Evolutionary conservation across 2,888 invertebrate species (phyloP), one percentile per base, ranked within the genome.

Genomic region (Tiphia femorata): DNA sequence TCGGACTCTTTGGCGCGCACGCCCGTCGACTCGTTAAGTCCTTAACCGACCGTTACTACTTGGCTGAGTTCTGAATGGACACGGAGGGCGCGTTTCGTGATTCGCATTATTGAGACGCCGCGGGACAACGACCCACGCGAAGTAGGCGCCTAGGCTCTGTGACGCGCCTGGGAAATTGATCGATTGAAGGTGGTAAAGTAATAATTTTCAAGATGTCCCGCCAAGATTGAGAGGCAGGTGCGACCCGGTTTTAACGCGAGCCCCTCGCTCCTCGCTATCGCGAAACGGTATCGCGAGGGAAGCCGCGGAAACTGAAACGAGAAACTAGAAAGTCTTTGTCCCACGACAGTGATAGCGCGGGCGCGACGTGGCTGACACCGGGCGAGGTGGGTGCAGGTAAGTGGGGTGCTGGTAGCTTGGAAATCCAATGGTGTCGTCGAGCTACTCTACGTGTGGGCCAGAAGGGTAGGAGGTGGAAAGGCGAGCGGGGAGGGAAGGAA

Each of bases 271-370:
- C 17, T 10, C 37, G 56, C 58, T 69, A 69, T 72, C 70, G 46
- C 29, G 19, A 10, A 16, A 23, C 55, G 67, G 57, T 70, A 70
- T 70, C 69, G 48, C 64, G 58, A 60, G 63, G 54, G 19, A 23
- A 44, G 19, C 60, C 61, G 62, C 64, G 67, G 67, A 66, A 64
- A 72, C 68, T 69, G 67, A 71, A 73, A 73, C 64, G 70, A 60
- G 67, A 66, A 68, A 70, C 63, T 70, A 62, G 70, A 72, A 73
- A 72, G 74, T 76, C 74, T 74, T 76, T 73, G 72, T 76, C 72
- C 67, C 63, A 54, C 64, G 64, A 70, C 64, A 63, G 62, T 68
- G 72, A 69, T 70, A 70, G 58, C 62, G n/a, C n/a, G 64, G 27
- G 52, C 61, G 29, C 53, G 59, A 48, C 64, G 63, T 58, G 58